Evolutionary conservation across 2,113 vertebrate species (phyloP), one percentile per base, ranked within the genome.

Genomic region (Aythya baeri): DNA sequence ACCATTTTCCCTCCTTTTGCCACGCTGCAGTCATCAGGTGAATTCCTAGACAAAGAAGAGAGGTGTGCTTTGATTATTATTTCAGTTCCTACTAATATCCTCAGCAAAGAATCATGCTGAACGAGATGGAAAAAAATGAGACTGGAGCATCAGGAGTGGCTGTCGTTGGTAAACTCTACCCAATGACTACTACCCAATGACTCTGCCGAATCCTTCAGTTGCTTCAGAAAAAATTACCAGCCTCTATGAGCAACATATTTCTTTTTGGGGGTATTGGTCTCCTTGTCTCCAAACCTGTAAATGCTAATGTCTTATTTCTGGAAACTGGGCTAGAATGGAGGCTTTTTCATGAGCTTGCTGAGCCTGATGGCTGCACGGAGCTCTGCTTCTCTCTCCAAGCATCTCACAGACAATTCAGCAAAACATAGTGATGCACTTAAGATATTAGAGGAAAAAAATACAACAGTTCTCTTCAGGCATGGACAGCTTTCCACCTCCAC

Each of bases 1-100:
- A 98, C 95, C 97, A 98, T 98, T 96, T 99, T 99, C 74, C 98
- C 98, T n/a, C 97, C 98, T 96, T 99, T 99, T 55, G 97, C 97
- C 93, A 98, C 93, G 4, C 98, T 97, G 97, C 99, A 99, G 80
- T 98, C 98, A 55, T 99, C 98, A 20, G 99, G 98, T 80, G 99
- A 98, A 96, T 96, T 98, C 97, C 99, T 99, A 97, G 49, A 67
- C 49, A 94, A 72, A 90, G 38, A 87, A 93, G 72, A 91, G 76
- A 68, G 18, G 73, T 13, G 73, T 59, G 13, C 8, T 89, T 50
- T 54, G 38, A 11, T 97, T 82, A 97, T 78, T 68, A 89, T 73
- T 68, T 41, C 67, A 80, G 41, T 13, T 8, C 5, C 16, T n/a
- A n/a, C 11, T 34, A 83, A 46, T 36, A 52, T 41, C 27, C 23